These are phyloP conservation scores for Nymphalis urticae DNA, from an alignment of 2,888 invertebrate species.

Conservation along the genomic window DNA sequence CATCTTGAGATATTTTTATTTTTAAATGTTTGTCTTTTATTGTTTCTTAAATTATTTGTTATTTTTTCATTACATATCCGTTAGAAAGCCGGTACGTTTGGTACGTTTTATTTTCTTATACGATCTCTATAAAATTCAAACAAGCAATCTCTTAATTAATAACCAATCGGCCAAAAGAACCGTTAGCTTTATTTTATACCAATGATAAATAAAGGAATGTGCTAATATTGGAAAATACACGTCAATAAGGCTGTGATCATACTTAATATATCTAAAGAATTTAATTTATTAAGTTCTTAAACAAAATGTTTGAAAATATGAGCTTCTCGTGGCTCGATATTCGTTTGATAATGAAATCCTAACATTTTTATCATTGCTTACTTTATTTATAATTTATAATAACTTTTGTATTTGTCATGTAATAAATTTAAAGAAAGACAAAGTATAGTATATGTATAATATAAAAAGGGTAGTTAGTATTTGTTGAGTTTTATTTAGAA, in stretches of 20 bases:
- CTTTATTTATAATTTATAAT: no score
- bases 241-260: constrained; percentile 13
- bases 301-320: background rate
- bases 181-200: constrained; percentile 20
- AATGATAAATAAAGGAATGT: constrained; percentile 13
- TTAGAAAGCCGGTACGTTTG: constrained; percentile 3
- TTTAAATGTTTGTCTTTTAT: background rate
- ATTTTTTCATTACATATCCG: background rate
- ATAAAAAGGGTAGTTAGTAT: no score
- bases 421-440: no score
- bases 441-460: no score
- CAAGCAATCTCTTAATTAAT: constrained; percentile 26
- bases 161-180: constrained; percentile 12
- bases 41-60: background rate
- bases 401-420: no score
- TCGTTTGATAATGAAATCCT: background rate
- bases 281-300: background rate
- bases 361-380: no score
- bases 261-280: background rate
- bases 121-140: constrained; percentile 6
- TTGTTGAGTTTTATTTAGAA: no score
- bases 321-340: background rate
- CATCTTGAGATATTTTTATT: no score
- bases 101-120: constrained; percentile 3
- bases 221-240: constrained; percentile 22